Conservation (phyloP, 2,888 invertebrate species). For the Zaprionus obscuricornis region DNA sequence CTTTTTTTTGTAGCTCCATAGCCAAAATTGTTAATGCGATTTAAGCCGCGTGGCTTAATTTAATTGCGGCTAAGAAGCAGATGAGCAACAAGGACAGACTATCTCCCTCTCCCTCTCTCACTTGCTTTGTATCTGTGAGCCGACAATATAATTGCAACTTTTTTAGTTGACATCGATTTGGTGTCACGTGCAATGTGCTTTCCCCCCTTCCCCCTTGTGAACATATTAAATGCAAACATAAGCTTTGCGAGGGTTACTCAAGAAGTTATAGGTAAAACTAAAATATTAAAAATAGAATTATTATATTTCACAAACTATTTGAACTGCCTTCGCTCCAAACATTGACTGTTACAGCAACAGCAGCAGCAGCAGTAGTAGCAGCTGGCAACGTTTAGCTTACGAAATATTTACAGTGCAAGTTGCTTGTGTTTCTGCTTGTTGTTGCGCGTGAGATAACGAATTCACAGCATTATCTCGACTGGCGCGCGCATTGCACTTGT, state of each 20-base stretch:
- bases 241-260: neutral
- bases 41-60: conserved; percentile 41
- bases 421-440: conserved; percentile 14
- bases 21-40: conserved; percentile 62
- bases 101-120: no score
- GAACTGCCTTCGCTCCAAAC: conserved; percentile 19
- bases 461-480: conserved; percentile 60
- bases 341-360: conserved; percentile 32
- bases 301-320: no score
- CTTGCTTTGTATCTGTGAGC: no score
- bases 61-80: conserved; percentile 37
- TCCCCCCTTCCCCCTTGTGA: no score
- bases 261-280: no score
- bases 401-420: conserved; percentile 49
- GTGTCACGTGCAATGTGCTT: conserved; percentile 6
- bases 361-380: no score
- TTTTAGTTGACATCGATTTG: neutral
- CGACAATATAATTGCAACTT: conserved; percentile 5
- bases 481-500: conserved; percentile 71
- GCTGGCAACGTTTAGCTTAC: conserved; percentile 54
- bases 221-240: conserved; percentile 1
- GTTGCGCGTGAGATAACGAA: conserved; percentile 44
- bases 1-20: conserved; percentile 32
- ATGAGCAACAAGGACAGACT: no score
- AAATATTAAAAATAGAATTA: no score